These are phyloP conservation scores for Crocodylus rhombifer DNA, from an alignment of 2,797 vertebrate genomes.

Conservation along the genomic window DNA sequence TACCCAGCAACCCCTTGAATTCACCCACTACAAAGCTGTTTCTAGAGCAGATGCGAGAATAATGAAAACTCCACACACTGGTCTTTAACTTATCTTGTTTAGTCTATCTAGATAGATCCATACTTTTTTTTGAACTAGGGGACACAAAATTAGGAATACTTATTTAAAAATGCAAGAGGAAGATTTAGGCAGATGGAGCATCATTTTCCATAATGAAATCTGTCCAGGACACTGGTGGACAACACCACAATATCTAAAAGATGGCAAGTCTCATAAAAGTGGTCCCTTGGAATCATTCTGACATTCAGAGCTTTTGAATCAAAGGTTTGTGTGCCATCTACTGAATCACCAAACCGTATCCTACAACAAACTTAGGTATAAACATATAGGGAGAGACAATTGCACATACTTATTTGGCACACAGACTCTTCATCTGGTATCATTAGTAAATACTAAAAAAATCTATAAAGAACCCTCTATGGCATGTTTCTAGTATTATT, in stretches of 20 bases:
- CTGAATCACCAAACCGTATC: not conserved
- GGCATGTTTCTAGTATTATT: not conserved
- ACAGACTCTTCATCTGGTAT: not conserved
- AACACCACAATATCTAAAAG: not conserved
- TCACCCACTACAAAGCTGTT: not conserved
- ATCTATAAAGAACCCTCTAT: not conserved
- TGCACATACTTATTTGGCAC: not conserved
- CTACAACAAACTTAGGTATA: not conserved
- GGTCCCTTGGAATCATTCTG: rapidly evolving
- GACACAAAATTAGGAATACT: rapidly evolving
- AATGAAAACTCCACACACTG: not conserved
- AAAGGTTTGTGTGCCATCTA: slow-evolving; percentile 29
- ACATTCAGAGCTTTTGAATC: not conserved
- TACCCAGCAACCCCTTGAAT: not conserved
- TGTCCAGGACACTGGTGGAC: rapidly evolving
- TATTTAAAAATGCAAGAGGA: rapidly evolving
- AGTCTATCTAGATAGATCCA: too few relatives aligned
- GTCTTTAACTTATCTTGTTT: too few relatives aligned
- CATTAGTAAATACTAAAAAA: not conserved
- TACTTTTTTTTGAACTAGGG: too few relatives aligned
- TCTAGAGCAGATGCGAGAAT: not conserved
- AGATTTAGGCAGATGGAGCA: rapidly evolving
- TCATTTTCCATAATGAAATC: not conserved
- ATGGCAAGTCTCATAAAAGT: rapidly evolving
- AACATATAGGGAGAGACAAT: not conserved